phyloP scores from a whole-genome alignment of 1,140 invertebrate species.

The Aphis craccivora region DNA sequence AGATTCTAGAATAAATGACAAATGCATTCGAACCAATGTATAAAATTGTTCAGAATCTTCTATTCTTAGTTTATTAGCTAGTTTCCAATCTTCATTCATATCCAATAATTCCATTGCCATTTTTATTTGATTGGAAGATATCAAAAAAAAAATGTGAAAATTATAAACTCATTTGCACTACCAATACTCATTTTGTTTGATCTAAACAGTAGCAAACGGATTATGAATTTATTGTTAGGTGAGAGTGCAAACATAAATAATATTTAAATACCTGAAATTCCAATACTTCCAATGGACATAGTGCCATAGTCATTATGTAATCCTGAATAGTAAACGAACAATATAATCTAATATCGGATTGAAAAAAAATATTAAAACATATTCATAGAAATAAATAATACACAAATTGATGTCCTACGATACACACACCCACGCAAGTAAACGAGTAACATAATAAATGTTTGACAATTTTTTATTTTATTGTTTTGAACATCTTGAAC shows the following conservation, averaged over 20 bases:
- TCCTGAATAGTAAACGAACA: neutral
- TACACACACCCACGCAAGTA: neutral
- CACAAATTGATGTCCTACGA: neutral
- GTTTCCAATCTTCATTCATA: slow-evolving; percentile 59
- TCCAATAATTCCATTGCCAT: slow-evolving; percentile 56
- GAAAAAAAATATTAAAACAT: neutral
- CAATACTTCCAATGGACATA: neutral
- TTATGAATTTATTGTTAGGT: neutral
- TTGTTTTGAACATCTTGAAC: neutral
- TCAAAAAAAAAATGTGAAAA: neutral
- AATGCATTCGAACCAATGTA: slow-evolving; percentile 88
- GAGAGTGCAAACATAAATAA: neutral
- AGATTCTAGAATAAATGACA: slow-evolving; percentile 85
- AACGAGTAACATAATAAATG: neutral
- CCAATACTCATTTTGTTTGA: neutral
- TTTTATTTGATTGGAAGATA: neutral
- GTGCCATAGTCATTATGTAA: neutral
- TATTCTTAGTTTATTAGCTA: slow-evolving; percentile 72
- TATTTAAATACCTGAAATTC: neutral
- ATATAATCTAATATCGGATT: neutral
- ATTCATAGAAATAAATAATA: neutral
- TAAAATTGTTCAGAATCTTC: slow-evolving; percentile 86
- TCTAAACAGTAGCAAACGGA: neutral
- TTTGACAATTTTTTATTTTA: neutral
- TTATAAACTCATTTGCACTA: neutral